phyloP scores from a whole-genome alignment of 2,797 vertebrate species.

The Schizopygopsis pylzovi region DNA sequence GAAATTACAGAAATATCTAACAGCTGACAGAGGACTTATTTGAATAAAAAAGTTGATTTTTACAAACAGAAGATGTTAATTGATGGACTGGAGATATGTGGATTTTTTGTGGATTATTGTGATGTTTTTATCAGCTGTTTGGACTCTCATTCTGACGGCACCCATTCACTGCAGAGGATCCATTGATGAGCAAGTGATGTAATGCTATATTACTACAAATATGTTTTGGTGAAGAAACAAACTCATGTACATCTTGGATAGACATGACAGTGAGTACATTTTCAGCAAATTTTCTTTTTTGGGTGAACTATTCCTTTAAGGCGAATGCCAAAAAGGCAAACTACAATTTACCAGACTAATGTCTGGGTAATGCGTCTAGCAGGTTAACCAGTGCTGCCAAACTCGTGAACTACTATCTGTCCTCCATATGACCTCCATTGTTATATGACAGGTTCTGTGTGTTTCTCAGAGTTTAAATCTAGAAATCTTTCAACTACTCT shows the following conservation, averaged over 20 bases:
- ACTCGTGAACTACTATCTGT: neutral
- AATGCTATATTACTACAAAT: neutral
- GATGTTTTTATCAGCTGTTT: neutral
- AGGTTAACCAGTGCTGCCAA: neutral
- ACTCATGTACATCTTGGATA: neutral
- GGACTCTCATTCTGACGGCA: neutral
- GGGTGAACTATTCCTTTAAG: no score
- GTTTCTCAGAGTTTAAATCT: constrained; percentile 14
- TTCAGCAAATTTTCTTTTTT: neutral
- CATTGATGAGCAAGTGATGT: neutral
- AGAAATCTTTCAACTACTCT: neutral
- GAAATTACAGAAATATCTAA: no score
- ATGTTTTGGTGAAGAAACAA: neutral
- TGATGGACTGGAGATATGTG: neutral
- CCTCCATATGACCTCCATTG: constrained; percentile 3
- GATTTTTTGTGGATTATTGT: neutral
- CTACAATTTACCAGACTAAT: no score
- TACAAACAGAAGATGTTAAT: neutral
- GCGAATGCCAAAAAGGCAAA: no score
- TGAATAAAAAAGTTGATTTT: neutral
- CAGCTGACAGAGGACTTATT: neutral
- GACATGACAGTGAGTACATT: neutral
- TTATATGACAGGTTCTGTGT: neutral
- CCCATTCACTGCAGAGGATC: neutral
- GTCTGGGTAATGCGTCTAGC: no score